Base-by-base conservation (phyloP, 2,797 vertebrate genomes). In the Siniperca undulata region DNA sequence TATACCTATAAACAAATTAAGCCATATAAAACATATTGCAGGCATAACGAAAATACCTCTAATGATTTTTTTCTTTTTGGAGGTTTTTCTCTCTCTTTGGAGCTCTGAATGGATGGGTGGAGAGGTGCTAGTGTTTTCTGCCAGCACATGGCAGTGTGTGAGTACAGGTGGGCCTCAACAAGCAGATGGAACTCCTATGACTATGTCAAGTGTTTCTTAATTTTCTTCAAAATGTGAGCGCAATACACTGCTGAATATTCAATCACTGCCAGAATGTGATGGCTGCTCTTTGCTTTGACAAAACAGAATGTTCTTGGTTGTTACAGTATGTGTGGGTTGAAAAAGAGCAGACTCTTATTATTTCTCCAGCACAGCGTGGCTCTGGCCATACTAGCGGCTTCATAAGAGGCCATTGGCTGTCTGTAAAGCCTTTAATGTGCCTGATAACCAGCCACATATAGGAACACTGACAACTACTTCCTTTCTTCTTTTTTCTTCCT, bases 311-410 rank as follows among this genome's bases (percentile, higher is more conserved):
- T 90, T 92, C 87, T 88, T 82, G 77, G 86, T 92, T 86, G 85
- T 91, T 88, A 85, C 86, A 90, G 88, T 82, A 83, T 88, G 90
- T 92, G 93, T 93, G 91, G 92, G 92, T 82, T 92, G 86, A 80
- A 83, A 84, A 87, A 84, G 86, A 85, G 73, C 82, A 76, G 83
- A 84, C 81, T 89, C 80, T 86, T 85, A 76, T 92, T 92, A 86
- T 87, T 86, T 91, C 60, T 66, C 22, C 64, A 50, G 86, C 79
- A 52, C 79, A 91, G 81, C 64, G 27, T 86, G 88, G 74, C 77
- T 88, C 85, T 83, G 89, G 86, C 61, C 61, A 27, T 77, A 73
- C 79, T 75, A 58, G 66, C 11, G 59, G 83, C 88, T 85, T 87
- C 74, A 83, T 77, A 88, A 88, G 80, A 92, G 81, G 80, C 89